These are phyloP conservation scores for Heteronetta atricapilla DNA, from an alignment of 2,113 vertebrate genomes.

Conservation along the genomic window DNA sequence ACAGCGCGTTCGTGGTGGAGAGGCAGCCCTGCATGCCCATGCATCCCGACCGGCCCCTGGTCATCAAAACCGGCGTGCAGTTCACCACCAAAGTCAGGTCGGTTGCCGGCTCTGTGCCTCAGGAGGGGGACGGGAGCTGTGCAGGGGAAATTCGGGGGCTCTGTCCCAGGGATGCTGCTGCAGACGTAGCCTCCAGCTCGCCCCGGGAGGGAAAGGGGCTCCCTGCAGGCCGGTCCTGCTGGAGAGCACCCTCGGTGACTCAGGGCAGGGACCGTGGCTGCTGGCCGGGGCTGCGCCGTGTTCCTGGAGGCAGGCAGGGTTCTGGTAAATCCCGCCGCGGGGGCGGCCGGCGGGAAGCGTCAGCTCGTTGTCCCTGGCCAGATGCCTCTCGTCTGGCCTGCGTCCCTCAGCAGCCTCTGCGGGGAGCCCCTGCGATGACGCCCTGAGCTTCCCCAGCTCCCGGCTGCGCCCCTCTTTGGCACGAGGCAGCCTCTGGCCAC, in stretches of 20 bases:
- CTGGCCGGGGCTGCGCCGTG: neutral
- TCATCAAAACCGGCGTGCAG: constrained; percentile 98
- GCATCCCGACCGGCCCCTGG: constrained; percentile 96
- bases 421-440: neutral
- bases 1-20: constrained; percentile 95
- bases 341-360: neutral
- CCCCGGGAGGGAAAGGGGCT: neutral
- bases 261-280: neutral
- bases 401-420: neutral
- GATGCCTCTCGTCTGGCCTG: neutral
- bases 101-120: neutral
- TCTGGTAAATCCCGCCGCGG: neutral
- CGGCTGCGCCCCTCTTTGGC: neutral
- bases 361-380: neutral
- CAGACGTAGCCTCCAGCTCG: neutral
- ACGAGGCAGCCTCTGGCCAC: neutral
- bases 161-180: neutral
- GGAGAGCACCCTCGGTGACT: neutral
- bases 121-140: neutral
- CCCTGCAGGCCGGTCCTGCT: neutral
- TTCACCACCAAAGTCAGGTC: constrained; percentile 99
- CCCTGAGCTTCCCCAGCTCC: neutral
- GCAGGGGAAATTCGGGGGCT: rapidly evolving
- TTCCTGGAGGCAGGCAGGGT: neutral
- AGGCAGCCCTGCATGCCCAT: constrained; percentile 99